Base-by-base conservation (phyloP, 2,797 vertebrate genomes). In the Chloroceryle amazona region DNA sequence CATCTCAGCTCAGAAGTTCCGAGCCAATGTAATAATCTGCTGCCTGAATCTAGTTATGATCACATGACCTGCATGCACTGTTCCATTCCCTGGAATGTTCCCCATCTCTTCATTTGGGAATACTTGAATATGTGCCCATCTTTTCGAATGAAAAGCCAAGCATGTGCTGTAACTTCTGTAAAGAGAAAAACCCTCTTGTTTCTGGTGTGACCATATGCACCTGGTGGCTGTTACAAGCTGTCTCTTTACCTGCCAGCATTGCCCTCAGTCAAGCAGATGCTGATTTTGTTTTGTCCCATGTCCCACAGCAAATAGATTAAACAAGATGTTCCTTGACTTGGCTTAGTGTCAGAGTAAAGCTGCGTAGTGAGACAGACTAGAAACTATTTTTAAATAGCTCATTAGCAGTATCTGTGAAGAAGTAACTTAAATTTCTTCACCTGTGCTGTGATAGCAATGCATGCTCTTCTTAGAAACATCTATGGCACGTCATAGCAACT, bases 21-120 rank as follows among this genome's bases (percentile, higher is more conserved):
- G 91, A 93, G 83, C 90, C 90, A 74, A 42, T 84, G 80, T 96
- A 95, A 95, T 93, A 91, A 94, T 96, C 81, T 96, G 85, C 90
- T 95, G 67, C 85, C 95, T 97, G 83, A 95, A 92, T 97, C 93
- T 96, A 93, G 88, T 96, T 97, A 96, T 92, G 89, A 92, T 90
- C 2, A 1, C 84, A 82, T 90, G 65, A 86, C 73, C 94, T 93
- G 55, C 29, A 72, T 87, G 63, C 87, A 92, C 10, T 76, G 29
- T 90, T 93, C 93, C 86, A 90, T 94, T 95, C 72, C 71, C 49
- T 90, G 78, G 42, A 97, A 90, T 87, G 46, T 87, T 95, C 75
- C 70, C 57, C 71, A 55, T 91, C 75, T 95, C 76, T 85, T 92
- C 29, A 54, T 76, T 94, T 96, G 94, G 81, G 68, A 94, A 68